Evolutionary conservation across 2,797 vertebrate genomes (phyloP), one percentile per base, ranked within the genome.

Genomic region (Neoniphon sammara): DNA sequence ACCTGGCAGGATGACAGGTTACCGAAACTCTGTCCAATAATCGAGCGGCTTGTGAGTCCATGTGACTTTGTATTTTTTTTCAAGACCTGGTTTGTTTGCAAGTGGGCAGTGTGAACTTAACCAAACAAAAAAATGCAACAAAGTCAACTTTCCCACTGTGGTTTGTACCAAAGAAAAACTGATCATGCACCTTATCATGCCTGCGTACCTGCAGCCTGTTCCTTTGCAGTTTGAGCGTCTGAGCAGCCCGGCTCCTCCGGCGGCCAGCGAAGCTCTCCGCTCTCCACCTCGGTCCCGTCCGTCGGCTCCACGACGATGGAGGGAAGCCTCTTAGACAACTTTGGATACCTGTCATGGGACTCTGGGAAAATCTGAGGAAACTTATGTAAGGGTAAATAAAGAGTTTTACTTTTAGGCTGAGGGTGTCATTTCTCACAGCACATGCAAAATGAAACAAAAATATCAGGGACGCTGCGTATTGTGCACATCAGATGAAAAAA

Each of bases 271-370:
- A 97, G 93, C 92, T 97, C 96, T 17, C 96, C 96, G 0, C 96
- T 97, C 89, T 97, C 96, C 80, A 97, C 96, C 61, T 97, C 96
- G 0, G 93, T 89, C 0, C 88, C 93, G 42, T 97, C 96, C 0
- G 91, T 95, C 0, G 96, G 95, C 89, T 97, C 96, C 74, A 97
- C 96, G 66, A 97, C 96, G 2, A 97, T 97, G 0, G 96, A 97
- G 0, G 96, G 96, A 77, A 97, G 92, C 57, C 96, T 93, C 90
- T 96, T 96, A 67, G 95, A 93, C 85, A 97, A 75, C 91, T 97
- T 97, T 4, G 96, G 96, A 76, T 93, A 94, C 81, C 95, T 94
- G 77, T 96, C 95, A 52, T 94, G 94, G 47, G 94, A 80, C 36
- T 96, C 95, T 75, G 95, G 90, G 85, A 96, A 95, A 83, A 95